Percentiles rank a stretch among this genome's conserved stretches.
Evolutionary conservation across 2,888 invertebrate genomes (phyloP).

Genomic region (Nemoura dubitans): DNA sequence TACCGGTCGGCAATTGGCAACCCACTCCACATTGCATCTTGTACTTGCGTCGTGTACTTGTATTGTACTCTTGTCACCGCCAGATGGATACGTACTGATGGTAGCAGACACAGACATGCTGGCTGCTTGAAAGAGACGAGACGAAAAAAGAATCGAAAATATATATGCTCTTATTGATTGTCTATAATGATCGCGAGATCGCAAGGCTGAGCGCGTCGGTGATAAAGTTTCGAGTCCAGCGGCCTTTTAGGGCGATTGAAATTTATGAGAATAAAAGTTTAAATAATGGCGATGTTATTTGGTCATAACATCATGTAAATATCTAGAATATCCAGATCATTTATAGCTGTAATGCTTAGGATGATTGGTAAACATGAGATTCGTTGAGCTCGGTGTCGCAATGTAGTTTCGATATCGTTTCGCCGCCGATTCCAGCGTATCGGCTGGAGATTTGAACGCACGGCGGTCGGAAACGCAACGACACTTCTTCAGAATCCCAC

Average conservation of each 20-base stretch:
- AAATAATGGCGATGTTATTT: background rate
- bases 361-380: background rate
- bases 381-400: background rate
- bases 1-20: background rate
- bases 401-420: no score
- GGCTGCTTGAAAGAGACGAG: background rate
- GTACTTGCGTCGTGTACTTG: background rate
- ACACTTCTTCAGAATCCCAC: background rate
- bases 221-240: background rate
- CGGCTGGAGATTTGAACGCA: background rate
- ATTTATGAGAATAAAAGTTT: background rate
- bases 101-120: conserved; percentile 12
- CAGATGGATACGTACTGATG: conserved; percentile 4
- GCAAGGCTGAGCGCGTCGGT: background rate
- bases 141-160: background rate
- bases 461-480: background rate
- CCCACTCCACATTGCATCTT: background rate
- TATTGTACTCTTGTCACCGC: background rate
- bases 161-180: conserved; percentile 12
- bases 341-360: background rate
- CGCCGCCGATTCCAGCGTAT: background rate
- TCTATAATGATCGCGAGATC: background rate
- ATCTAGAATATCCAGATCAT: background rate
- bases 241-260: background rate
- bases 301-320: conserved; percentile 12